Base-by-base conservation (phyloP, 2,113 vertebrate species). In the Zootoca vivipara region DNA sequence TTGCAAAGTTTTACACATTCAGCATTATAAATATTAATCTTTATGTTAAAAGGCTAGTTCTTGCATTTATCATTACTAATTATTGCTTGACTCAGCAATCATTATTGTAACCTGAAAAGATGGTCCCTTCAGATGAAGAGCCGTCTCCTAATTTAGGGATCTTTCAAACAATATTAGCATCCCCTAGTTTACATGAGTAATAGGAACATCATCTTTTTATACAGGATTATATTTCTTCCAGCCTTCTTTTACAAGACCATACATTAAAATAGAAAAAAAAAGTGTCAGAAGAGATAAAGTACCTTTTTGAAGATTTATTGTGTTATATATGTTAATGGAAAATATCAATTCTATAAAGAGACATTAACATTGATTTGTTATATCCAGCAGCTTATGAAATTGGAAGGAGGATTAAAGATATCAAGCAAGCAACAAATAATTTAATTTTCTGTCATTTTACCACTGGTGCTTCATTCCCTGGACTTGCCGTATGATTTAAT, bases 111-210 rank as follows among this genome's bases (percentile, higher is more conserved):
- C 65, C 87, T 85, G 83, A 89, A 94, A 89, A 85, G 78, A 90
- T 1, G 13, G 22, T 88, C 72, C 80, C 87, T 73, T 89, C 92
- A 91, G 82, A 78, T 79, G 74, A 52, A 92, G 46, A 81, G 65
- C 12, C 15, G 87, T 85, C 78, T 13, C 70, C 56, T 95, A 82
- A 95, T 90, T 87, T 91, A 94, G 90, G 20, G 79, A 10, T 3
- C 15, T 30, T 89, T 87, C 56, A 69, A 85, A 69, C n/a, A 91
- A 70, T 33, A 81, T 91, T 90, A 91, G 0, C 74, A 12, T 82
- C 87, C 92, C 2, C 38, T 82, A 80, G 58, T 92, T 93, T 91
- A 65, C 83, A 91, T 89, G 90, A 91, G 30, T 91, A 93, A 92
- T 92, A 91, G 1, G 83, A 91, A 87, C 79, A 92, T 89, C 26